Evolutionary conservation across 2,113 vertebrate genomes (phyloP), one percentile per base, ranked within the genome.

Genomic region (Cebidichthys violaceus): DNA sequence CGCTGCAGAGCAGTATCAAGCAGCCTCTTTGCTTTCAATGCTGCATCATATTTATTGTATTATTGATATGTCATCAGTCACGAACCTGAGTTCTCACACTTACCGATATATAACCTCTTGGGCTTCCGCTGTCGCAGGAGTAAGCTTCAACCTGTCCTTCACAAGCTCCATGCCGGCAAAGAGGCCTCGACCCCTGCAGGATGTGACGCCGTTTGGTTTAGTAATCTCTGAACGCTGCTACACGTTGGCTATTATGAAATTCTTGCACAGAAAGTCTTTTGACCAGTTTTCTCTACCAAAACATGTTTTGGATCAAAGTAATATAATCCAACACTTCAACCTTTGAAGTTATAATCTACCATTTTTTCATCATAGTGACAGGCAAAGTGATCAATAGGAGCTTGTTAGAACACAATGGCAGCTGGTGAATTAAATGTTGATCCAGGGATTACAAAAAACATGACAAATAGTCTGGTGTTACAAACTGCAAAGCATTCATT

Each of bases 101-200:
- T 91, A 98, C 97, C 94, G 96, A 87, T 98, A 98, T 88, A 99
- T 97, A 70, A 99, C 78, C 52, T 98, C 96, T 77, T 98, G 97
- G 6, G 98, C 98, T 88, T 99, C 98, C 0, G 97, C 97, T 1
- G 97, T 98, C 18, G 98, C 98, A 0, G 98, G 97, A 0, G 95
- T 97, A 75, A 97, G 94, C 75, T 92, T 95, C 69, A 94, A 70
- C 6, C 33, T 89, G 86, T 99, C 97, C 86, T 89, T 97, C 89
- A 99, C 97, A 11, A 99, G 94, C 91, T 99, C 98, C 80, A 97
- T 91, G 4, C 98, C 98, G 11, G 99, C 87, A 90, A 99, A 99
- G 43, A 99, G 95, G 15, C 98, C 98, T 57, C 93, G 18, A 0
- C 98, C 98, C 90, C 98, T 98, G 87, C 9, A 81, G 67, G 1